Conservation (phyloP, 2,113 vertebrate species). For the Scalopus aquaticus region DNA sequence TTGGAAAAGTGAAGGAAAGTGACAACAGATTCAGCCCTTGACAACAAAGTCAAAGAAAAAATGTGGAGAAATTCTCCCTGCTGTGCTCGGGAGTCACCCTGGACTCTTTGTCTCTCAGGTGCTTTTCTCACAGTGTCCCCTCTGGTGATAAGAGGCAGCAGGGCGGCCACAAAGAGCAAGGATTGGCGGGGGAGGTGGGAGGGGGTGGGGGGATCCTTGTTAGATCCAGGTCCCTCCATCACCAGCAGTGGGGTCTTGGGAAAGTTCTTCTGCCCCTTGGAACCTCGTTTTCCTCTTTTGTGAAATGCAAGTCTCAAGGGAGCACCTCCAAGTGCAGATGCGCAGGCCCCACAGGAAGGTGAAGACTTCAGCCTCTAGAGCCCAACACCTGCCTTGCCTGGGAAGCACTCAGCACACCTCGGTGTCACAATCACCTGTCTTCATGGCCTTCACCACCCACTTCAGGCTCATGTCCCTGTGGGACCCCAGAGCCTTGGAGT, state of each 20-base stretch:
- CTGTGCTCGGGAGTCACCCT: neutral
- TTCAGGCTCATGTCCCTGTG: neutral
- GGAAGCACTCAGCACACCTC: rapidly evolving
- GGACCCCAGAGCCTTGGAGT: too few species aligned
- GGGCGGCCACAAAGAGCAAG: neutral
- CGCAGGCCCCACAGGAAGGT: neutral
- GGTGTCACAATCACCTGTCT: neutral
- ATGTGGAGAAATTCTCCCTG: neutral
- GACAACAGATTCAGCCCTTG: neutral
- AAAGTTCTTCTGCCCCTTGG: neutral
- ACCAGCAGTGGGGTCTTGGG: neutral
- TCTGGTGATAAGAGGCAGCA: neutral
- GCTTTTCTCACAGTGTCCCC: rapidly evolving
- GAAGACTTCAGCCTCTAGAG: neutral
- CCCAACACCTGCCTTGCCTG: rapidly evolving
- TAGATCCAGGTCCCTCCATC: neutral
- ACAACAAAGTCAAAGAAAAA: constrained; percentile 14
- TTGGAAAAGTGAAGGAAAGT: neutral
- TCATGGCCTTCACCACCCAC: neutral
- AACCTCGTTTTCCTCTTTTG: neutral
- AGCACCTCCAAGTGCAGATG: neutral
- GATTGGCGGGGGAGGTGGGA: too few species aligned
- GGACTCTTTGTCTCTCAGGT: neutral
- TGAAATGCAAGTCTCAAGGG: neutral
- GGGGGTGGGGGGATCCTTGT: neutral